Conservation (phyloP, 2,797 vertebrate genomes). For the Mormyrops attenuatus region DNA sequence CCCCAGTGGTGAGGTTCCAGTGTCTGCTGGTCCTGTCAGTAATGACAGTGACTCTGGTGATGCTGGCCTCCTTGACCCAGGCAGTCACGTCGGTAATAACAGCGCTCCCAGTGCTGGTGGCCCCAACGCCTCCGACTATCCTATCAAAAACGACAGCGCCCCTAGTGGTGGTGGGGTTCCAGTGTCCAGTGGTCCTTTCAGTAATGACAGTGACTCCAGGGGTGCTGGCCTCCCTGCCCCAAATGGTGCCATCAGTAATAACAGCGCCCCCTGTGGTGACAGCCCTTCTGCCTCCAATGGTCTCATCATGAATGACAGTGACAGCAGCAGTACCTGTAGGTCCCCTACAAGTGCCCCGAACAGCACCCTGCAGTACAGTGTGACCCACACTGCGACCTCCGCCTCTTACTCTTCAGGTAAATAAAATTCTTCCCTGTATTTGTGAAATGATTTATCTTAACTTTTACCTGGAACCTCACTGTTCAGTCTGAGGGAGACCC, state of each 20-base stretch:
- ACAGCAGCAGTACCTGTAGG: background rate
- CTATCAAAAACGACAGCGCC: background rate
- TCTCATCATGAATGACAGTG: background rate
- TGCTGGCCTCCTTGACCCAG: background rate
- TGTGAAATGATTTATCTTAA: background rate
- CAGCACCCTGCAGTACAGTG: background rate
- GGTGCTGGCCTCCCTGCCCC: background rate
- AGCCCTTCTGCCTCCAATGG: background rate
- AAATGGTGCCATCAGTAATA: background rate
- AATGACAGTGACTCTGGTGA: background rate
- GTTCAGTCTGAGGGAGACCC: background rate
- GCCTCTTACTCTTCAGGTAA: background rate
- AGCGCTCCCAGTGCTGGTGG: background rate
- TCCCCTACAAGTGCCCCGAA: background rate
- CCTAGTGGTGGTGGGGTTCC: background rate
- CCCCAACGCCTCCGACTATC: background rate
- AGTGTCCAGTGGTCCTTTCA: background rate
- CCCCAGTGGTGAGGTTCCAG: background rate
- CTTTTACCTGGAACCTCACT: conserved; percentile 35
- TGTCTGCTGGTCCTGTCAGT: background rate
- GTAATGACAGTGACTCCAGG: background rate
- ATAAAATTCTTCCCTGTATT: background rate
- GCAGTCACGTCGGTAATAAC: background rate
- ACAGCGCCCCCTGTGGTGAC: background rate
- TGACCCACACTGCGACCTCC: background rate